Evolutionary conservation across 2,888 invertebrate genomes (phyloP).

Genomic region (Leptopilina myrica): DNA sequence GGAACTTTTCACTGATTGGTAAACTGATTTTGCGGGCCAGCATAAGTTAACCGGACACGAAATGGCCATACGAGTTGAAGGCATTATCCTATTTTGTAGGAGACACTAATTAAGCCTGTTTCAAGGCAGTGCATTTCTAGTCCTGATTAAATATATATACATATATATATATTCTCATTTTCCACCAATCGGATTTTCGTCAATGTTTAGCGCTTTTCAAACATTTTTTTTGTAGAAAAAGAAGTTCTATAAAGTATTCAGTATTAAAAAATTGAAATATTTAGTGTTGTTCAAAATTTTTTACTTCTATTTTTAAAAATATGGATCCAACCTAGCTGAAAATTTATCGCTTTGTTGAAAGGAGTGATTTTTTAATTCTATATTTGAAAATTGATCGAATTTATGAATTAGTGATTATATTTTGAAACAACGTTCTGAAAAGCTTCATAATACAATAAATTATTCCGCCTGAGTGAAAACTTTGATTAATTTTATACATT

Average conservation of each 20-base stretch:
- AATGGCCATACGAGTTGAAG: slow-evolving; percentile 67
- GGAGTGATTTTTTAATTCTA: not conserved
- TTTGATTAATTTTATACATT: slow-evolving; percentile 24
- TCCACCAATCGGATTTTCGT: slow-evolving; percentile 7
- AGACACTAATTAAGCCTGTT: slow-evolving; percentile 73
- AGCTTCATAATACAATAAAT: not conserved
- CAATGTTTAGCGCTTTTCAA: too few relatives aligned
- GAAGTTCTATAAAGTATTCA: too few relatives aligned
- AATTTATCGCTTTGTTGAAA: too few relatives aligned
- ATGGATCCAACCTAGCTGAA: too few relatives aligned
- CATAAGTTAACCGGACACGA: slow-evolving; percentile 73
- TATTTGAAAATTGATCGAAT: not conserved
- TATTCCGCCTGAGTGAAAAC: not conserved
- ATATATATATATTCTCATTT: not conserved
- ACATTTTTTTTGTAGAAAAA: too few relatives aligned
- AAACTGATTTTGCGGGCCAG: slow-evolving; percentile 72
- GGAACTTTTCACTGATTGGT: slow-evolving; percentile 69
- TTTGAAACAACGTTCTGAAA: too few relatives aligned
- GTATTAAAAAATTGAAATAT: too few relatives aligned
- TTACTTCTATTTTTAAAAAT: too few relatives aligned
- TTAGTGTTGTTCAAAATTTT: too few relatives aligned
- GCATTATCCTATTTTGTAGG: slow-evolving; percentile 70
- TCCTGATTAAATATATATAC: slow-evolving; percentile 25
- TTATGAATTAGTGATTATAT: not conserved
- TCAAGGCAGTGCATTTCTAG: slow-evolving; percentile 60